Conservation (phyloP, 2,113 vertebrate genomes). For the Sapajus apella region DNA sequence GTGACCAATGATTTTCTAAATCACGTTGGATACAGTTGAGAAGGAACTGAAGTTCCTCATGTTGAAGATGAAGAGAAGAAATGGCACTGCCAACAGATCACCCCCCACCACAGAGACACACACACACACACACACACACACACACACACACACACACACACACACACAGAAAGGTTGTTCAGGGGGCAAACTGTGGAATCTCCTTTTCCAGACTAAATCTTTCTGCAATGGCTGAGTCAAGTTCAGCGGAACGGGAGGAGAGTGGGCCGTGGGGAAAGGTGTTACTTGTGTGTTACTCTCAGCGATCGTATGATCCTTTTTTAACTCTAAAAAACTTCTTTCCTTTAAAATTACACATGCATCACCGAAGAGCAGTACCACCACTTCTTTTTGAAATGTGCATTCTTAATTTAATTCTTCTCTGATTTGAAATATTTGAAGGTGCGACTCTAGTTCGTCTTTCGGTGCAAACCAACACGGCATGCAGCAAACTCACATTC, state of each 20-base stretch:
- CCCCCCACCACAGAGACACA: too few species aligned
- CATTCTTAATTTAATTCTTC: neutral
- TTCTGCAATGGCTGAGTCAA: neutral
- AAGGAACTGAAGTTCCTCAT: neutral
- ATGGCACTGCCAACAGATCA: neutral
- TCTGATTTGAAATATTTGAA: neutral
- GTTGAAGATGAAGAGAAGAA: neutral
- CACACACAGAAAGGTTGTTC: neutral
- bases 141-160: too few species aligned
- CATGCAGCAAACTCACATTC: neutral
- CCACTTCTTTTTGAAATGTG: neutral
- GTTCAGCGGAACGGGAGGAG: neutral
- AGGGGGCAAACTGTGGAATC: neutral
- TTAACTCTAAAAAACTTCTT: neutral
- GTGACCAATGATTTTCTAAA: neutral
- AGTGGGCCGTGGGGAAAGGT: fast-evolving
- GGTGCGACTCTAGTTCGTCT: neutral
- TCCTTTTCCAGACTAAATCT: neutral
- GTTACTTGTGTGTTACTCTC: neutral
- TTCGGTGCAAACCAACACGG: neutral
- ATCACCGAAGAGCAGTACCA: neutral
- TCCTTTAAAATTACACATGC: neutral
- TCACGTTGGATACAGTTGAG: neutral
- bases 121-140: too few species aligned
- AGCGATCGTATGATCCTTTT: neutral